These are phyloP conservation scores for Cinara cedri DNA, from an alignment of 2,888 invertebrate species.

Conservation along the genomic window DNA sequence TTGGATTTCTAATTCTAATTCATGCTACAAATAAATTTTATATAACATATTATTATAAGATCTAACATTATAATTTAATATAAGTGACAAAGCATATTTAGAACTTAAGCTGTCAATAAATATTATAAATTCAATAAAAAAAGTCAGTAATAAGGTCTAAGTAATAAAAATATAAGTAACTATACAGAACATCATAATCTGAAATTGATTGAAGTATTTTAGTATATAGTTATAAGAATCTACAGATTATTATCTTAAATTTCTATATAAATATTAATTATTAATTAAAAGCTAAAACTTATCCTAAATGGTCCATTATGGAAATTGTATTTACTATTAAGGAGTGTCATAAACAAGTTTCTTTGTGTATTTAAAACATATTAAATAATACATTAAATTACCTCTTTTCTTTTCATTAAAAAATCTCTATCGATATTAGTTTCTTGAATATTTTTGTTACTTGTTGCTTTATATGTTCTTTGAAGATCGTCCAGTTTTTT, in stretches of 20 bases:
- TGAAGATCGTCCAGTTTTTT: constrained; percentile 65
- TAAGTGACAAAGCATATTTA: background rate
- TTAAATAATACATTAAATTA: constrained; percentile 61
- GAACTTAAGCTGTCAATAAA: background rate
- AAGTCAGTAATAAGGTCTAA: no score
- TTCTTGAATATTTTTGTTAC: constrained; percentile 60
- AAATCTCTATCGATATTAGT: constrained; percentile 83
- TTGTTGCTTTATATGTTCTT: constrained; percentile 62
- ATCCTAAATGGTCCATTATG: background rate
- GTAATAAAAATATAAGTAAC: no score
- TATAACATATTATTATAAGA: constrained; percentile 7
- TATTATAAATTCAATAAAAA: background rate
- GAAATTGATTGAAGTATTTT: no score
- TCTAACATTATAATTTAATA: background rate
- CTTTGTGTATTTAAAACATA: no score
- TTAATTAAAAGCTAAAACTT: background rate
- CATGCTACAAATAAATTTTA: constrained; percentile 68
- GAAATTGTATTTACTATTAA: no score
- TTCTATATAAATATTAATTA: background rate
- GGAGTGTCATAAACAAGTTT: no score
- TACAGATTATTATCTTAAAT: no score
- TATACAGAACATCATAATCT: no score
- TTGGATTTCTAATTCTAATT: constrained; percentile 91
- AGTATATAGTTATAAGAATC: no score
- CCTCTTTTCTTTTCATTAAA: constrained; percentile 79